These are phyloP conservation scores for Styela plicata DNA, from an alignment of 23 tunicate genomes.

Conservation along the genomic window DNA sequence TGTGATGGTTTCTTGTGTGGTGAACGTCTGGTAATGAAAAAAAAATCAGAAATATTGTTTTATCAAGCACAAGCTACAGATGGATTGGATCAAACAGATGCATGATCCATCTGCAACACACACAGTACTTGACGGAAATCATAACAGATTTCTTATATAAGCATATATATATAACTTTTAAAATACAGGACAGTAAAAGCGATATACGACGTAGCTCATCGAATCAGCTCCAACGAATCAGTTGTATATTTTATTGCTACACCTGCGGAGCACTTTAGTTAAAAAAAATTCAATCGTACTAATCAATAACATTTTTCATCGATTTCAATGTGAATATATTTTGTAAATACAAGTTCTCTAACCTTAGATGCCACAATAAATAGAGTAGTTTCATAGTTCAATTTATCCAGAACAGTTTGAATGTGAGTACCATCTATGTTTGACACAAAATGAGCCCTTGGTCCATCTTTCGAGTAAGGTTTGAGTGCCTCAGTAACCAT, in stretches of 20 bases:
- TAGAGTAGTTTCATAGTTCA: conserved; percentile 87
- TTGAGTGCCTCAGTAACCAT: conserved; percentile 99
- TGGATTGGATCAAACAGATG: too few species aligned
- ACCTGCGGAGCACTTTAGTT: too few species aligned
- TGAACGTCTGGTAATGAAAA: conserved; percentile 99
- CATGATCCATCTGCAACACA: too few species aligned
- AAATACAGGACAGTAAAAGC: too few species aligned
- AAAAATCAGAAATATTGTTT: too few species aligned
- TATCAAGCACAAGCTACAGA: too few species aligned
- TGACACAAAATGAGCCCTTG: conserved; percentile 91
- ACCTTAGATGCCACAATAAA: conserved; percentile 97
- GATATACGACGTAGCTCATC: too few species aligned
- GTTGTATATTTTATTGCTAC: not conserved
- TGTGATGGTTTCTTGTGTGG: conserved; percentile 98
- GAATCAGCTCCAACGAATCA: not conserved
- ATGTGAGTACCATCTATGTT: conserved; percentile 98
- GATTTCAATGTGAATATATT: too few species aligned
- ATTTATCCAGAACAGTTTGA: conserved; percentile 60
- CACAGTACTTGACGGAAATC: too few species aligned
- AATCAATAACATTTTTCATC: too few species aligned
- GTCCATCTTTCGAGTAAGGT: conserved; percentile 75
- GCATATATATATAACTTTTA: not conserved
- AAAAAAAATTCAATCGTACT: too few species aligned
- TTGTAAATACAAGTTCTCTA: too few species aligned
- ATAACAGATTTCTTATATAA: not conserved